Evolutionary conservation across 2,113 vertebrate species (phyloP).

Genomic region (Natator depressus): DNA sequence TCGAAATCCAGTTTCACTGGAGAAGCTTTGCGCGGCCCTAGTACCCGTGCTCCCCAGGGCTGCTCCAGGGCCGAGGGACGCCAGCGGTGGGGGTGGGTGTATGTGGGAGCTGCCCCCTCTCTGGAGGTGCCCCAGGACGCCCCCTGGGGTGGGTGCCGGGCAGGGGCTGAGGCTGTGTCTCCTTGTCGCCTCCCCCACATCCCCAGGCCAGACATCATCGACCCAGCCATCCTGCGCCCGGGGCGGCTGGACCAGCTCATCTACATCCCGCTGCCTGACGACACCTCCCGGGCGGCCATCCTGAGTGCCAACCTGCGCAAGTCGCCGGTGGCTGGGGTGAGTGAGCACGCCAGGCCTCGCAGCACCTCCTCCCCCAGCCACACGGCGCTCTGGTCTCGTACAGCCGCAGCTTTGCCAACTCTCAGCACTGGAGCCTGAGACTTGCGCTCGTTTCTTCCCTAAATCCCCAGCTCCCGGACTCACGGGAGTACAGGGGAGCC

Average conservation of each 20-base stretch:
- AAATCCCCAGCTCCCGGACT: not conserved
- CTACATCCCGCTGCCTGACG: slow-evolving; percentile 97
- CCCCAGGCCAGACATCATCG: slow-evolving; percentile 94
- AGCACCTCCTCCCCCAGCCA: not conserved
- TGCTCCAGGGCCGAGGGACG: too few relatives aligned
- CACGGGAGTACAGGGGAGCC: not conserved
- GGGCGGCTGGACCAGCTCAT: slow-evolving; percentile 98
- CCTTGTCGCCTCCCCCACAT: not conserved
- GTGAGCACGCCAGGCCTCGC: not conserved
- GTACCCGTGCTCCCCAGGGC: too few relatives aligned
- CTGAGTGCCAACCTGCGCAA: slow-evolving; percentile 99
- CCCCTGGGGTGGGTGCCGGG: not conserved
- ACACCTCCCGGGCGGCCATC: slow-evolving; percentile 96
- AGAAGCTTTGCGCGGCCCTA: too few relatives aligned
- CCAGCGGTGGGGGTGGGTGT: not conserved
- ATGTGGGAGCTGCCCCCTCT: not conserved
- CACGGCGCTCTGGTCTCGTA: not conserved
- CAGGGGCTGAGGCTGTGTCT: not conserved
- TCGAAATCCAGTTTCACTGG: too few relatives aligned
- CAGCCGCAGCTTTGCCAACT: not conserved
- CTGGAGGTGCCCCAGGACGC: not conserved
- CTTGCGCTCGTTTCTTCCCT: not conserved
- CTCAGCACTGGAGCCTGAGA: not conserved
- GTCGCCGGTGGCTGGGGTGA: slow-evolving; percentile 96
- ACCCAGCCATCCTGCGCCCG: slow-evolving; percentile 95